These are phyloP conservation scores for Lepus oiostolus DNA, from an alignment of 2,797 vertebrate species.

Conservation along the genomic window DNA sequence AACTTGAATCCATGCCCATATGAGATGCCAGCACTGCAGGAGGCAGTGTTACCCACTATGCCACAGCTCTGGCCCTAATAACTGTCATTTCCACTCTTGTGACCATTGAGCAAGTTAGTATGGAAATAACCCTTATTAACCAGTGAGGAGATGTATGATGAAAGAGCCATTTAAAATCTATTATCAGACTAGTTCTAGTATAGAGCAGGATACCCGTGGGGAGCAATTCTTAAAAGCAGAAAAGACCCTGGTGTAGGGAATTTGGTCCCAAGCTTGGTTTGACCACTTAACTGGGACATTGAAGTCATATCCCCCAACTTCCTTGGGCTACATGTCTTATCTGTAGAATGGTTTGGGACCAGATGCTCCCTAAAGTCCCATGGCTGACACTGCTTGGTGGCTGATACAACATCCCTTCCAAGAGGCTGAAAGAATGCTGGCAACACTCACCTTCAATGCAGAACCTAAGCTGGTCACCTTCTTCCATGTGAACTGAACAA, in stretches of 20 bases:
- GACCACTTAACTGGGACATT: not conserved
- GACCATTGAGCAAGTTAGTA: not conserved
- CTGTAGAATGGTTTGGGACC: not conserved
- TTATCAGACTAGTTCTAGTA: not conserved
- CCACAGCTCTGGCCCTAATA: not conserved
- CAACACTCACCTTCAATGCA: not conserved
- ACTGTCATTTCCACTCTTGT: not conserved
- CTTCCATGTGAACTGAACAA: not conserved
- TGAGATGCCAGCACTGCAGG: no score
- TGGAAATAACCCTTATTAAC: not conserved
- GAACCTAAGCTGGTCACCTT: not conserved
- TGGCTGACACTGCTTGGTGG: not conserved
- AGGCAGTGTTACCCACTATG: no score
- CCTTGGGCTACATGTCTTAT: not conserved
- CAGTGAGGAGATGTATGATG: not conserved
- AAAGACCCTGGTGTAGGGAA: not conserved
- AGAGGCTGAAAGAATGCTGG: not conserved
- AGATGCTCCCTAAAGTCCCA: not conserved
- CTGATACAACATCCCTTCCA: not conserved
- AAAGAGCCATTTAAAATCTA: not conserved
- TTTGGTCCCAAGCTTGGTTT: not conserved
- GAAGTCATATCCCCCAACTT: not conserved
- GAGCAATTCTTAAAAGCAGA: not conserved
- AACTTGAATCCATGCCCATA: no score
- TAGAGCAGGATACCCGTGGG: not conserved